Evolutionary conservation across 2,888 invertebrate genomes (phyloP).

Genomic region (Spisula subtruncata): DNA sequence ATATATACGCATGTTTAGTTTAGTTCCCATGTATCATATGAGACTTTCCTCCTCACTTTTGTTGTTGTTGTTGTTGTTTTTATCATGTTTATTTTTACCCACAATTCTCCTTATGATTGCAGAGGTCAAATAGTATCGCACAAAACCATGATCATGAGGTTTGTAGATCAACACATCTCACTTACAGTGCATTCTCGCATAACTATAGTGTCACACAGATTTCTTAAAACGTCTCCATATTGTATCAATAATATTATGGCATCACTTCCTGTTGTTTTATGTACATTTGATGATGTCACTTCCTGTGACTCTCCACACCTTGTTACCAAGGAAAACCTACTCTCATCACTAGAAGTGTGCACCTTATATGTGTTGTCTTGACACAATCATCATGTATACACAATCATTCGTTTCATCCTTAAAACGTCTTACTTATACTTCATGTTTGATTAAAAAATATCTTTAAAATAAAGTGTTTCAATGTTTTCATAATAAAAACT

Average conservation of each 20-base stretch:
- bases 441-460: neutral
- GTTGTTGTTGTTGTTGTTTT: constrained; percentile 34
- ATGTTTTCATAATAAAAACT: too few relatives aligned
- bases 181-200: constrained; percentile 46
- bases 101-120: constrained; percentile 66
- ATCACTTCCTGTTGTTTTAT: neutral
- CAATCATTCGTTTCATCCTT: neutral
- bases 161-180: constrained; percentile 55
- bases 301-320: constrained; percentile 31
- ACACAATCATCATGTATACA: neutral
- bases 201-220: constrained; percentile 38
- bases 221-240: neutral
- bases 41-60: neutral
- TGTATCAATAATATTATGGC: constrained; percentile 33
- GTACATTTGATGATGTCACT: constrained; percentile 39
- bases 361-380: constrained; percentile 26
- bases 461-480: too few relatives aligned
- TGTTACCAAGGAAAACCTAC: constrained; percentile 31
- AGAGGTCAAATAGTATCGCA: constrained; percentile 79
- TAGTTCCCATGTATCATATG: constrained; percentile 13
- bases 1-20: neutral
- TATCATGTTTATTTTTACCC: constrained; percentile 30
- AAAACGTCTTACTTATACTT: neutral
- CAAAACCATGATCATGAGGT: constrained; percentile 78
- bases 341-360: constrained; percentile 29